Base-by-base conservation (phyloP, 2,797 vertebrate genomes). In the Hirundo rustica region DNA sequence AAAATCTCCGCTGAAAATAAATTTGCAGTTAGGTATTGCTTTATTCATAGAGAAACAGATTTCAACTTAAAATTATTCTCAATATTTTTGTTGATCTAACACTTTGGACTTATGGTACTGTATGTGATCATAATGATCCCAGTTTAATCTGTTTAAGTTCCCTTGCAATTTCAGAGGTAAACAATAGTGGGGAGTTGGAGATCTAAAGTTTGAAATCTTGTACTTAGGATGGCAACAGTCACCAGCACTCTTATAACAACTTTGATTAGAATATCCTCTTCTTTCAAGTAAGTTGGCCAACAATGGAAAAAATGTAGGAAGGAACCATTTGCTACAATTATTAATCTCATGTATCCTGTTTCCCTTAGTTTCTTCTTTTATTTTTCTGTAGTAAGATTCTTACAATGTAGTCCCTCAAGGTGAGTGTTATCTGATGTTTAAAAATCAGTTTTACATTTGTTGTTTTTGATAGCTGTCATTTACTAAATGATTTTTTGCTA, bases 21-120 rank as follows among this genome's bases (percentile, higher is more conserved):
- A 58, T 67, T 30, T 79, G 21, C n/a, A 60, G 11, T 83, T 76
- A 34, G 23, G 23, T 13, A 57, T 79, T 79, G 15, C 26, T 66
- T 58, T 44, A 22, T 54, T 79, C 26, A 44, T 5, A 54, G 21
- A 57, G 30, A 58, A 78, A 66, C 3, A 38, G 16, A 40, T 27
- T 45, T 2, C 15, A 15, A 48, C 29, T 66, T 61, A 44, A 51
- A 65, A 8, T 67, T 40, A 4, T 82, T 65, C 23, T 45, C 25
- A 10, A 0, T 55, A 8, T 67, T 40, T 76, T 55, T 50, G 11
- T 42, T 36, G 19, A 19, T 55, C 9, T 29, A 32, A 13, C 2
- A 0, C 36, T 72, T 66, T 27, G 11, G 50, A 42, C 40, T 50
- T 68, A 10, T 1, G 0, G 2, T 45, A 20, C 26, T 16, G 2